These are phyloP conservation scores for Trichosurus vulpecula DNA, from an alignment of 2,797 vertebrate species.

Conservation along the genomic window DNA sequence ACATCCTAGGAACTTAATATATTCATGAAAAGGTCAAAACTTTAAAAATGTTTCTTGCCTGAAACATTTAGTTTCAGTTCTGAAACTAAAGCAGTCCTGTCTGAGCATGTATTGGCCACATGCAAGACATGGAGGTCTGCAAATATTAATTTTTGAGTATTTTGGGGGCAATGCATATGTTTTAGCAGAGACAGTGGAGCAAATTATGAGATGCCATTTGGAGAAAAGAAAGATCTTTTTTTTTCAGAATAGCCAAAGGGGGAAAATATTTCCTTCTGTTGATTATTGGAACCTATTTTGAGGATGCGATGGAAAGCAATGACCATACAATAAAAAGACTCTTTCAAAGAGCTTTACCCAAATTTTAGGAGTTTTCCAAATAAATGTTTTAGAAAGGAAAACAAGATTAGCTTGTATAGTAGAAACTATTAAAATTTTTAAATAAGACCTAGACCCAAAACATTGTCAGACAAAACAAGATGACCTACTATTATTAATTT, in stretches of 20 bases:
- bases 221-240: constrained; percentile 61
- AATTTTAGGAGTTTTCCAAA: constrained; percentile 71
- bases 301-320: constrained; percentile 72
- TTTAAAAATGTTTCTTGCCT: not conserved
- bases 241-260: constrained; percentile 64
- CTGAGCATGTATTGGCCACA: not conserved
- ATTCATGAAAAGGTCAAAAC: not conserved
- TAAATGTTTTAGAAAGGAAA: constrained; percentile 64
- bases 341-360: constrained; percentile 74
- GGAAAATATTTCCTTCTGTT: constrained; percentile 68
- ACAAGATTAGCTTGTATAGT: constrained; percentile 47
- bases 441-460: constrained; percentile 54
- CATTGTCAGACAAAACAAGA: constrained; percentile 29
- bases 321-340: constrained; percentile 71
- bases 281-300: constrained; percentile 71
- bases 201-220: constrained; percentile 49
- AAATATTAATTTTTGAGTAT: not conserved
- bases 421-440: constrained; percentile 57
- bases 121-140: constrained; percentile 12
- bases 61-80: no score
- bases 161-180: not conserved
- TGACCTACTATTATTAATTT: constrained; percentile 52
- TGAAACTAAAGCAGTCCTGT: not conserved
- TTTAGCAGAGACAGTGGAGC: constrained; percentile 59
- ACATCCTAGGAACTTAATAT: not conserved